Base-by-base conservation (phyloP, 2,797 vertebrate genomes). In the Danio choprae region DNA sequence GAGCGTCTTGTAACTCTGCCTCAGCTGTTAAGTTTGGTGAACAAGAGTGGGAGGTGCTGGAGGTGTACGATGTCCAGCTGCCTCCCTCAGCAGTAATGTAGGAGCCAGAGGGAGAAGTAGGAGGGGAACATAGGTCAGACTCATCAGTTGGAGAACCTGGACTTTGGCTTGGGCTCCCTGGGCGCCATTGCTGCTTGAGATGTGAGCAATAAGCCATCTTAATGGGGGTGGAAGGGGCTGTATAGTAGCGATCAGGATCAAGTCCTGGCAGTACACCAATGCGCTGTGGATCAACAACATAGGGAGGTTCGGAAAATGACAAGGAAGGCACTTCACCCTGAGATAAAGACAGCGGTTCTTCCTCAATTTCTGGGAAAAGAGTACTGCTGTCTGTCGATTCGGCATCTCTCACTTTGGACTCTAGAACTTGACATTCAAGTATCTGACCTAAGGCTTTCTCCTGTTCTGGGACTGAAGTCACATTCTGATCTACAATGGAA, bases 61-160 rank as follows among this genome's bases (percentile, higher is more conserved):
- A 95, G 0, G 95, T 96, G 74, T 94, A 96, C 0, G 95, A 97
- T 2, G 94, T 93, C 95, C 96, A 97, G 87, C 97, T 98, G 50
- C 96, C 95, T 8, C 97, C 96, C 67, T 98, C 97, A 0, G 98
- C 98, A 0, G 97, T 99, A 78, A 97, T 92, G 58, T 98, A 98
- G 69, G 98, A 98, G 2, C 97, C 97, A 0, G 97, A 97, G 8
- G 97, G 96, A 0, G 97, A 98, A 1, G 96, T 95, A 0, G 97
- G 96, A 0, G 96, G 95, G 0, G 97, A 98, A 82, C 94, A 94
- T 46, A 95, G 80, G 63, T 95, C 95, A 29, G 93, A 92, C 0
- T 95, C 96, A 82, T 94, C 94, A 0, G 93, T 93, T 71, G 93
- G 92, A 70, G 92, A 90, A 43, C 89, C 90, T 20, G 91, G 92